Percentiles rank a stretch among this genome's conserved stretches.
phyloP scores from a whole-genome alignment of 2,888 invertebrate species.

The Nysson spinosus region DNA sequence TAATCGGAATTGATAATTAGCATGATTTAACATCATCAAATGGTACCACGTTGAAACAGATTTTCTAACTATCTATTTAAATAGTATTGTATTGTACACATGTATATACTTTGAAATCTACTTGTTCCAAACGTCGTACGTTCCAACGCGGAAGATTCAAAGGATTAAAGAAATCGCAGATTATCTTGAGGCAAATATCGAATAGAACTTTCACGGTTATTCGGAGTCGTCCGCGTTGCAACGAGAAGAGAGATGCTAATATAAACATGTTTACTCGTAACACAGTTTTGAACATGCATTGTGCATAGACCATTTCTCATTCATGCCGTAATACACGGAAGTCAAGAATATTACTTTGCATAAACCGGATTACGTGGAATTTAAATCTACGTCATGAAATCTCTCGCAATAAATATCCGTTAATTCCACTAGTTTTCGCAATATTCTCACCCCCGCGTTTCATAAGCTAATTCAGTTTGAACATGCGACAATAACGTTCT shows the following conservation, averaged over 20 bases:
- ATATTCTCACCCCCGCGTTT: no score
- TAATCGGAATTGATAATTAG: no score
- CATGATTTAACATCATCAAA: no score
- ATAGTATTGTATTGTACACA: not conserved
- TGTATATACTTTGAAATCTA: slow-evolving; percentile 26
- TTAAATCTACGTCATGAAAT: no score
- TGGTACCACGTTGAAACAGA: slow-evolving; percentile 34
- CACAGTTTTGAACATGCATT: slow-evolving; percentile 40
- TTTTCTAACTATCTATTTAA: slow-evolving; percentile 24
- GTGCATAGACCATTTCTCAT: slow-evolving; percentile 36
- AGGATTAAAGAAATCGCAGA: not conserved
- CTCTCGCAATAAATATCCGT: no score
- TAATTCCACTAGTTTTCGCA: no score
- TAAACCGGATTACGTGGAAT: not conserved
- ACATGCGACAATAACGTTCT: slow-evolving; percentile 5
- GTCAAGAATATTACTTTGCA: slow-evolving; percentile 5
- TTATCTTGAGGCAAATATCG: no score
- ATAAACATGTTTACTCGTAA: slow-evolving; percentile 16
- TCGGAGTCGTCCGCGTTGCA: slow-evolving; percentile 35
- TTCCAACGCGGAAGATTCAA: slow-evolving; percentile 43
- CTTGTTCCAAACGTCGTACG: slow-evolving; percentile 23
- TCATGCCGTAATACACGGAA: slow-evolving; percentile 35
- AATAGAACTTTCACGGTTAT: no score
- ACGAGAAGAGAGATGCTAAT: slow-evolving; percentile 22
- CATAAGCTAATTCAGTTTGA: no score